Conservation (phyloP, 2,888 invertebrate species). For the Syrphus vitripennis region DNA sequence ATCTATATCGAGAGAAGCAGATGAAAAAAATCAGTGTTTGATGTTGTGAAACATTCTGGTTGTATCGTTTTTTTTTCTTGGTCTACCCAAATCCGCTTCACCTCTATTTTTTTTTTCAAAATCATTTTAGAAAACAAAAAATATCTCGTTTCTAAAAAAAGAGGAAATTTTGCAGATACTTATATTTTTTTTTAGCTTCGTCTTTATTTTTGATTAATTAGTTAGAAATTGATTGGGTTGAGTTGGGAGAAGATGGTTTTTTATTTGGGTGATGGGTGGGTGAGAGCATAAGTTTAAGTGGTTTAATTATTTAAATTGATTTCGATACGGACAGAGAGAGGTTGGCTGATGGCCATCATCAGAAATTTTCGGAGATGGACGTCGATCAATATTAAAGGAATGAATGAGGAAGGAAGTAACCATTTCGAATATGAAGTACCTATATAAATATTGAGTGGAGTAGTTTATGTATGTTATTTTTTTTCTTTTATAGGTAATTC, state of each 20-base stretch:
- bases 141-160: slow-evolving; percentile 26
- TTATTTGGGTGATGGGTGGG: neutral
- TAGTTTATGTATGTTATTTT: neutral
- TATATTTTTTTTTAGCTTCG: neutral
- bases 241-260: slow-evolving; percentile 13
- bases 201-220: slow-evolving; percentile 48
- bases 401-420: slow-evolving; percentile 52
- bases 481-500: too few species aligned
- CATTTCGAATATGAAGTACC: neutral
- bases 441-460: slow-evolving; percentile 15
- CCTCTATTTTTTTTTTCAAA: neutral
- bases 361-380: neutral
- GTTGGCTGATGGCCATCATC: neutral
- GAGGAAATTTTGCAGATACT: slow-evolving; percentile 38
- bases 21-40: slow-evolving; percentile 30
- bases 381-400: slow-evolving; percentile 39
- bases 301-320: slow-evolving; percentile 65
- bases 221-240: slow-evolving; percentile 12
- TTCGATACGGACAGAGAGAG: neutral
- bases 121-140: slow-evolving; percentile 18
- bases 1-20: slow-evolving; percentile 12
- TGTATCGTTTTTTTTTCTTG: neutral
- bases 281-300: slow-evolving; percentile 48
- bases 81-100: neutral
- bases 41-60: slow-evolving; percentile 50